Percentiles rank a stretch among this genome's conserved stretches.
Evolutionary conservation across 2,113 vertebrate species (phyloP).

Genomic region (Galeopterus variegatus): DNA sequence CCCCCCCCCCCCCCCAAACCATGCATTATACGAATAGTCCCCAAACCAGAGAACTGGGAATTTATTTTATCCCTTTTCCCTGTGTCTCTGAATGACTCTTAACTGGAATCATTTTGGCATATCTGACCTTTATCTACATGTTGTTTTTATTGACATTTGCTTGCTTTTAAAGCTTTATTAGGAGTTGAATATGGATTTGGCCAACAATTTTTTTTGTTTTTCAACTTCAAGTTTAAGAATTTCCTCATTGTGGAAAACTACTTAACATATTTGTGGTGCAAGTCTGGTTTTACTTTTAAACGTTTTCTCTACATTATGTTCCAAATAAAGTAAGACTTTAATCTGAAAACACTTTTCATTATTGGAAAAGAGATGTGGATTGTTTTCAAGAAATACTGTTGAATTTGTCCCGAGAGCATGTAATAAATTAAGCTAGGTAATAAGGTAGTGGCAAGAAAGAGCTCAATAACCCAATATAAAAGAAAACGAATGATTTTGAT

Average conservation of each 20-base stretch:
- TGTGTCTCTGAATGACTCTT: background rate
- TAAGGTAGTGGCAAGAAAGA: conserved; percentile 28
- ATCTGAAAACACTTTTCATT: conserved; percentile 43
- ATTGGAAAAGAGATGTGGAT: background rate
- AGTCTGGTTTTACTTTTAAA: conserved; percentile 33
- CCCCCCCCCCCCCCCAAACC: background rate
- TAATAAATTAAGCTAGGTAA: background rate
- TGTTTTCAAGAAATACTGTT: conserved; percentile 38
- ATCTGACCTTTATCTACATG: background rate
- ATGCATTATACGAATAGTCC: background rate
- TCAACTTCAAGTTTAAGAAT: background rate
- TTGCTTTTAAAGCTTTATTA: conserved; percentile 18
- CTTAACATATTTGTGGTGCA: background rate
- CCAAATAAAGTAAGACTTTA: conserved; percentile 42
- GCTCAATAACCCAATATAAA: background rate
- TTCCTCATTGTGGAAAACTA: conserved; percentile 1
- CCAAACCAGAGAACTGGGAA: background rate
- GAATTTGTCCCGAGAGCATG: background rate
- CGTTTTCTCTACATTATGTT: conserved; percentile 38
- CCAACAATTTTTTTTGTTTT: background rate
- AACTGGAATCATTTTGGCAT: background rate
- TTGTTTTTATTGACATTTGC: conserved; percentile 5
- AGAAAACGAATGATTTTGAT: conserved; percentile 44
- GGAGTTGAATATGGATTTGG: conserved; percentile 8
- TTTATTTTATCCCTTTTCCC: background rate